Evolutionary conservation across 2,797 vertebrate genomes (phyloP).

Genomic region (Arremon aurantiirostris): DNA sequence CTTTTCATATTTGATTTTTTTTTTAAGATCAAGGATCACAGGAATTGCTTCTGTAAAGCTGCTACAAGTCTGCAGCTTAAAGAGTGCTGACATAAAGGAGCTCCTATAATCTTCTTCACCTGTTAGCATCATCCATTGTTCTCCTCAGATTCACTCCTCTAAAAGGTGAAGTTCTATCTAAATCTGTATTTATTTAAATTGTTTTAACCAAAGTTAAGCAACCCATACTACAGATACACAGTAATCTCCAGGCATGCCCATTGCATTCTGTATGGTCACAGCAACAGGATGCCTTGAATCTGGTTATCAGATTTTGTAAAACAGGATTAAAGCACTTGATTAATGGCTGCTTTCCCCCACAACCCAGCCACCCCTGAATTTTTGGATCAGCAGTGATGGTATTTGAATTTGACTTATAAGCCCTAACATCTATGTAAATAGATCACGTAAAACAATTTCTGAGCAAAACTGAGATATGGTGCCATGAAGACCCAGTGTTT

Average conservation of each 20-base stretch:
- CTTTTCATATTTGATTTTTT: background rate
- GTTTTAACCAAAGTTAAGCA: background rate
- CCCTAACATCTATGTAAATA: background rate
- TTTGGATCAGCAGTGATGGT: background rate
- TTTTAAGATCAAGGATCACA: background rate
- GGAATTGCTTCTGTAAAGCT: background rate
- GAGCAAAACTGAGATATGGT: background rate
- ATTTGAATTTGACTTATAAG: background rate
- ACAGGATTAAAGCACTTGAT: background rate
- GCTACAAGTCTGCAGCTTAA: background rate
- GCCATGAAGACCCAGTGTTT: background rate
- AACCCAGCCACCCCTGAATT: fast-evolving
- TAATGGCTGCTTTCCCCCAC: background rate
- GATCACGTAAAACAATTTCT: background rate
- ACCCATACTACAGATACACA: background rate
- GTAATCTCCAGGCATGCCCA: background rate
- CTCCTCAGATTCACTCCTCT: background rate
- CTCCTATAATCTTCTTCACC: background rate
- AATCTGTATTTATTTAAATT: too few relatives aligned
- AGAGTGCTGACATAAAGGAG: background rate
- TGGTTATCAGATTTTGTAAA: background rate
- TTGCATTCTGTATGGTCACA: background rate
- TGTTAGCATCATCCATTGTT: background rate
- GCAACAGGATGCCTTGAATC: background rate
- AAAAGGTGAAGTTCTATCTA: background rate